Evolutionary conservation across 1,140 invertebrate genomes (phyloP), one percentile per base, ranked within the genome.

Genomic region (Dendrolimus punctatus): DNA sequence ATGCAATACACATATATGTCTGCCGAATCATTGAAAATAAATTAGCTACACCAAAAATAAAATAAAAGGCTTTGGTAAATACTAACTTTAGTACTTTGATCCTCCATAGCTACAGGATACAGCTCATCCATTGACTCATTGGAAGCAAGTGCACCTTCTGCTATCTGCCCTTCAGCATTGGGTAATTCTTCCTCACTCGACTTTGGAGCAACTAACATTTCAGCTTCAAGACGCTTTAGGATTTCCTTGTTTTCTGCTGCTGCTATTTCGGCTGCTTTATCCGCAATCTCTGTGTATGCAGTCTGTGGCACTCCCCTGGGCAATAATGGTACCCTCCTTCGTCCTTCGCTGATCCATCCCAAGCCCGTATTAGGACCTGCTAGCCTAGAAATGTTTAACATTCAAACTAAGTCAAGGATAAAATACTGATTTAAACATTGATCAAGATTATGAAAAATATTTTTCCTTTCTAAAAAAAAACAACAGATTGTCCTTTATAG

Each of bases 341-440:
- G 87, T 36, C 95, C 96, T 88, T 97, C 96, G 58, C 94, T 91
- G 54, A 93, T 90, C 96, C 96, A 97, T 83, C 95, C 94, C 66
- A 93, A 90, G 48, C 90, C 90, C 58, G 92, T 94, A 75, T 94
- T 94, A 53, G 93, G 91, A 7, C 95, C 95, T 75, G 91, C 91
- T 74, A 96, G 90, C 72, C 95, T 96, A 23, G 23, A 23, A 23
- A 23, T 2, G 23, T 23, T 23, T 23, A 23, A 23, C 23, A 23
- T 23, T 23, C 23, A 23, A 23, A 23, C 23, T 23, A 23, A 23
- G 23, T 23, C 23, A 23, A 23, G 23, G 1, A 23, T 23, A 23
- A 23, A 23, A 23, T 3, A 23, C 23, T 23, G 1, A 23, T 3
- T 23, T 23, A 23, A 23, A 23, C 23, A 23, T 23, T 23, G 23